Percentiles rank a stretch among this genome's conserved stretches.
phyloP scores from a whole-genome alignment of 2,797 vertebrate genomes.

The Rhincodon typus region DNA sequence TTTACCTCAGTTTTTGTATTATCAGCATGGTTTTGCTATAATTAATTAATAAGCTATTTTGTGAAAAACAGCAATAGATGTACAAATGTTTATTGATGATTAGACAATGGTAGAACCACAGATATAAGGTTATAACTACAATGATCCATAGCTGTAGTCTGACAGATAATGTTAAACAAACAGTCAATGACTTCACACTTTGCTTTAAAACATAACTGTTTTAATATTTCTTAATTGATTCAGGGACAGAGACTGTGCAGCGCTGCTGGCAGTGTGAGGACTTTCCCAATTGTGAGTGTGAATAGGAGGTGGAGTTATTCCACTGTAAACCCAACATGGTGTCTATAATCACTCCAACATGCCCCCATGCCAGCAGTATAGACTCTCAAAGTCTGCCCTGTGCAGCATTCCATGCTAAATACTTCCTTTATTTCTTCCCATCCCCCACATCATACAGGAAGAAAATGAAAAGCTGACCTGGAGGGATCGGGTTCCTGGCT shows the following conservation, averaged over 20 bases:
- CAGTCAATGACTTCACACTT: not conserved
- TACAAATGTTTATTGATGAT: not conserved
- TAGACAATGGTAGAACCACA: not conserved
- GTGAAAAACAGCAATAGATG: not conserved
- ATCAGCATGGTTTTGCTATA: not conserved
- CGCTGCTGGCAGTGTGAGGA: too few species aligned
- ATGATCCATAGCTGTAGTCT: not conserved
- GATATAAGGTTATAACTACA: not conserved
- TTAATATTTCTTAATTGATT: not conserved
- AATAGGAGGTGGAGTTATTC: not conserved
- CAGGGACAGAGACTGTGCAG: not conserved
- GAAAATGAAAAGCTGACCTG: conserved; percentile 78
- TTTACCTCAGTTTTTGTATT: not conserved
- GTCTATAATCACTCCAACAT: not conserved
- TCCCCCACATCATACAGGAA: conserved; percentile 47
- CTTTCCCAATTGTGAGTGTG: not conserved
- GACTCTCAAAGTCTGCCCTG: not conserved
- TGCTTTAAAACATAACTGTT: not conserved
- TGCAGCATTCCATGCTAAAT: not conserved
- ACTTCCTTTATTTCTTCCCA: not conserved
- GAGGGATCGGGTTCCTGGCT: conserved; percentile 82
- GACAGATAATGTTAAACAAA: not conserved
- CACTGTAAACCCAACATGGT: not conserved
- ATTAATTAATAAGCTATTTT: not conserved
- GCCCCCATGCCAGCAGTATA: not conserved